Evolutionary conservation across 2,888 invertebrate genomes (phyloP).

Genomic region (Blastobasis adustella): DNA sequence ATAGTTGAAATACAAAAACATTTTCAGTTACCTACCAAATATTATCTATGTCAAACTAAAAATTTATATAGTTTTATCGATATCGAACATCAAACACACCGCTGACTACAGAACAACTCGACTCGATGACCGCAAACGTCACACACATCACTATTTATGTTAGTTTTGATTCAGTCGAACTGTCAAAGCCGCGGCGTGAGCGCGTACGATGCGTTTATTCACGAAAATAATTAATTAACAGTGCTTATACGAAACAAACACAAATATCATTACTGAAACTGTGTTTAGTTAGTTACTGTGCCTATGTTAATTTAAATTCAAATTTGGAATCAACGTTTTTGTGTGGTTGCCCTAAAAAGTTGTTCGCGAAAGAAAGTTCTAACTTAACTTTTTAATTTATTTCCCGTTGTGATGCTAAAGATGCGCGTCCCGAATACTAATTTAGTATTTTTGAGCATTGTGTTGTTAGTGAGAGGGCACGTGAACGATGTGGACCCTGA

Average conservation of each 20-base stretch:
- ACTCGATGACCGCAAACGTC: no score
- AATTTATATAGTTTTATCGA: no score
- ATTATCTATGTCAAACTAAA: no score
- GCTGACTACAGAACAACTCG: no score
- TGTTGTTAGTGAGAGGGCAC: conserved; percentile 43
- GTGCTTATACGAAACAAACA: conserved; percentile 4
- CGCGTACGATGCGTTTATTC: conserved; percentile 5
- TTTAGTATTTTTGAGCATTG: conserved; percentile 37
- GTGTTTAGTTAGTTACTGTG: background rate
- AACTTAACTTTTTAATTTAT: background rate
- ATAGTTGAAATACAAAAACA: no score
- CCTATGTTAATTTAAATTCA: no score
- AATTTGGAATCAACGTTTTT: background rate
- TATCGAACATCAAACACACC: no score
- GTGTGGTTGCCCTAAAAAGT: conserved; percentile 45
- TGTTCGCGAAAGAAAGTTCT: conserved; percentile 52
- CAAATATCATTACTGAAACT: conserved; percentile 17
- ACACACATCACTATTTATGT: conserved; percentile 4
- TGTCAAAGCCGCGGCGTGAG: conserved; percentile 7
- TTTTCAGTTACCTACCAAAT: no score
- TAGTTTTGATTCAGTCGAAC: conserved; percentile 6
- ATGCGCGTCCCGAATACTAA: conserved; percentile 37
- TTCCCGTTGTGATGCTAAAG: conserved; percentile 17
- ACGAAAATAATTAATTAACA: conserved; percentile 2
- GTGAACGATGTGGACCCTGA: conserved; percentile 33